Evolutionary conservation across 2,113 vertebrate genomes (phyloP).

Genomic region (Girardinichthys multiradiatus): DNA sequence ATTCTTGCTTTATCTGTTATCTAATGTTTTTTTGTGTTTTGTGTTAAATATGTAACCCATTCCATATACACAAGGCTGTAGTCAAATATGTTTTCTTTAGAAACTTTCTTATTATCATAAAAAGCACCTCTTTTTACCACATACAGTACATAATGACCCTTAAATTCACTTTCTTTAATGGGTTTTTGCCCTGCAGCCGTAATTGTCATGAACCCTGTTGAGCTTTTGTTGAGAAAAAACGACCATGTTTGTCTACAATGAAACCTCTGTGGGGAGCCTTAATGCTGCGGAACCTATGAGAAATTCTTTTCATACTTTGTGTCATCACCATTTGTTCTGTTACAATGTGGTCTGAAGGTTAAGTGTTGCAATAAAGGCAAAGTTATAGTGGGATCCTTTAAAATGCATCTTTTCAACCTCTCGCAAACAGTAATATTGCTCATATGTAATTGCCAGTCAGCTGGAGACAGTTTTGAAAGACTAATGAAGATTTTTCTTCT

Average conservation of each 20-base stretch:
- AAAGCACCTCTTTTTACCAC: slow-evolving; percentile 23
- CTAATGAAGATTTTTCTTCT: background rate
- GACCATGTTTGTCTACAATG: slow-evolving; percentile 11
- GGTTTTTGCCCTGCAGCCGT: slow-evolving; percentile 1
- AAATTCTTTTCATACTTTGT: slow-evolving; percentile 7
- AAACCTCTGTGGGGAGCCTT: background rate
- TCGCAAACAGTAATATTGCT: background rate
- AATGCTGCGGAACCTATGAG: background rate
- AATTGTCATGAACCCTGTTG: slow-evolving; percentile 6
- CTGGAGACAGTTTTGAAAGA: background rate
- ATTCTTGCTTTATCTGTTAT: background rate
- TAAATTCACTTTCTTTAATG: slow-evolving; percentile 7
- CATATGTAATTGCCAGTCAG: background rate
- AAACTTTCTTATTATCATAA: slow-evolving; percentile 12
- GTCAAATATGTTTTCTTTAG: slow-evolving; percentile 26
- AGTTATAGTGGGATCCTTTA: slow-evolving; percentile 6
- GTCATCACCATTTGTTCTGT: background rate
- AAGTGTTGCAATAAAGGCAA: background rate
- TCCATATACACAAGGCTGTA: background rate
- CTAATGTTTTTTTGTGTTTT: slow-evolving; percentile 5
- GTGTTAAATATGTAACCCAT: background rate
- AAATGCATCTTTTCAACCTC: slow-evolving; percentile 19
- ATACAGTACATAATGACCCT: slow-evolving; percentile 5
- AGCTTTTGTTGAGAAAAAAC: slow-evolving; percentile 19
- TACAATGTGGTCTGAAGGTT: slow-evolving; percentile 8